Evolutionary conservation across 1,140 invertebrate genomes (phyloP), one percentile per base, ranked within the genome.

Genomic region (Limonius californicus): DNA sequence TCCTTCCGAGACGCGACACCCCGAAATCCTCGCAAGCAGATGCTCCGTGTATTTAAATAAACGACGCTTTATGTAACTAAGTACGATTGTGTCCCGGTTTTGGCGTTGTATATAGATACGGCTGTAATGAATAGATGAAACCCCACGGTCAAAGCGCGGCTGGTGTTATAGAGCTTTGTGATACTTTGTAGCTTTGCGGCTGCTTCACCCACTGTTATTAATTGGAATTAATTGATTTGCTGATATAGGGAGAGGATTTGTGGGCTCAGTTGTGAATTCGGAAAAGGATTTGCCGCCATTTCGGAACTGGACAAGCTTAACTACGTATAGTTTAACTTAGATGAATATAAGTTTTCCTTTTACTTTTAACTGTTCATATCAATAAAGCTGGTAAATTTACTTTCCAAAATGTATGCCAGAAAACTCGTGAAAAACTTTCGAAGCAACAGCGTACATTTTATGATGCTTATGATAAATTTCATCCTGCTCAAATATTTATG

Each of bases 41-140:
- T 12, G 23, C 23, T 27, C 23, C n/a, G 1, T 39, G n/a, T 39
- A 39, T n/a, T 14, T 12, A n/a, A 39, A 39, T 39, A 39, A 39
- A 39, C 35, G 9, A 27, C 23, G 23, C 23, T 27, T 27, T 39
- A 39, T 39, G n/a, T 14, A 39, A 39, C 35, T 12, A 39, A 39
- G 35, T 39, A 39, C 8, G 45, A 45, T 45, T 30, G 57, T 59
- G 57, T 23, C 35, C n/a, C n/a, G n/a, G n/a, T 39, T 39, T 39
- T 27, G 23, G 35, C 11, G n/a, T 12, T 12, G 1, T 39, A n/a
- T 2, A 39, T 39, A 39, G 58, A 59, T 30, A 20, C 50, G 20
- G 23, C 20, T 27, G 15, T 59, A 59, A 59, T 59, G 58, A 59
- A 59, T 50, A 53, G 58, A 59, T 59, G 58, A 53, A 59, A 59